A percentile compares a stretch with the other conserved stretches of the same genome.
Conservation (phyloP, 1,140 invertebrate genomes). For the Drosophila punjabiensis region DNA sequence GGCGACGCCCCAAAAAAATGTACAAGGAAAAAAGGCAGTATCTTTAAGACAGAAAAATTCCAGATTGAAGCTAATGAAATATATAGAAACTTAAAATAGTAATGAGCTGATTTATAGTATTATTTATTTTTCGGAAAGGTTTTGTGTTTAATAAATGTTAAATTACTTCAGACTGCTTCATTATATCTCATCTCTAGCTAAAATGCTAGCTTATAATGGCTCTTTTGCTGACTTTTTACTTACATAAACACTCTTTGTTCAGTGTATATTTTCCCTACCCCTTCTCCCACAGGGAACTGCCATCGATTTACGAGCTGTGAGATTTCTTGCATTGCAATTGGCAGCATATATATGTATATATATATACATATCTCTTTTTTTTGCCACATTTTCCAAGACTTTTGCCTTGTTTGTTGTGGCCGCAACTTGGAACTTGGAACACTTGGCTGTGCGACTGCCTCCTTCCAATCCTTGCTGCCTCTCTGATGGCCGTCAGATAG, state of each 20-base stretch:
- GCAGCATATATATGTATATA: slow-evolving; percentile 5
- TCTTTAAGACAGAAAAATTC: neutral
- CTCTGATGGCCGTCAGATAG: slow-evolving; percentile 68
- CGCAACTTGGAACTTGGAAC: slow-evolving; percentile 8
- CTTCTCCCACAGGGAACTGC: slow-evolving; percentile 31
- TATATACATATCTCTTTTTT: neutral
- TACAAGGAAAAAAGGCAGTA: slow-evolving; percentile 8
- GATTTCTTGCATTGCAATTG: slow-evolving; percentile 70
- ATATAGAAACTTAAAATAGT: neutral
- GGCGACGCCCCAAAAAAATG: slow-evolving; percentile 66
- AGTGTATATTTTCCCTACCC: slow-evolving; percentile 6
- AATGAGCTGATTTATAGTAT: neutral
- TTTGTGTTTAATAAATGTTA: neutral
- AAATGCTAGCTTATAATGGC: too few species aligned
- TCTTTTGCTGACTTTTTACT: too few species aligned
- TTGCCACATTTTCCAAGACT: slow-evolving; percentile 20
- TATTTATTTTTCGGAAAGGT: too few species aligned
- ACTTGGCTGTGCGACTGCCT: slow-evolving; percentile 24
- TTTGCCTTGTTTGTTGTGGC: slow-evolving; percentile 38
- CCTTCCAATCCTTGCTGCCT: slow-evolving; percentile 31
- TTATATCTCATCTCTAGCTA: neutral
- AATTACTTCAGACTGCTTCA: too few species aligned
- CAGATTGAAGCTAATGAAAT: neutral
- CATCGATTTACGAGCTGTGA: slow-evolving; percentile 81
- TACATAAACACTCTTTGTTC: neutral